These are phyloP conservation scores for Neodontobutis hainanensis DNA, from an alignment of 2,113 vertebrate genomes.

Conservation along the genomic window DNA sequence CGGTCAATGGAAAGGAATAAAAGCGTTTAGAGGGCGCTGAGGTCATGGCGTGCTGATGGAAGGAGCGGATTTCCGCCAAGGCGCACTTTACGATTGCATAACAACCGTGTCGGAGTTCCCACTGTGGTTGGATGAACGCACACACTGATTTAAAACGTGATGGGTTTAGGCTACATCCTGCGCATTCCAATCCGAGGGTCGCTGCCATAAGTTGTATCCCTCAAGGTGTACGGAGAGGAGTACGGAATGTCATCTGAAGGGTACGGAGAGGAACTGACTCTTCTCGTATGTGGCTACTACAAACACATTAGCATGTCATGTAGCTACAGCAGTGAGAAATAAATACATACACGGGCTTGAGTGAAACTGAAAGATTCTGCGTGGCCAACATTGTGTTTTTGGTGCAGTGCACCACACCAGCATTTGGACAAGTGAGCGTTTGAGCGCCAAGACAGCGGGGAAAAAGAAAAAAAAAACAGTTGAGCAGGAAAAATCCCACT, in stretches of 20 bases:
- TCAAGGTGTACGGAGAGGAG: constrained; percentile 9
- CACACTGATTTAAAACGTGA: constrained; percentile 20
- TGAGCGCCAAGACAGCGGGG: not conserved
- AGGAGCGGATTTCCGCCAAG: constrained; percentile 64
- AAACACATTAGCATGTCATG: constrained; percentile 27
- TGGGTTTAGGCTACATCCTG: constrained; percentile 1
- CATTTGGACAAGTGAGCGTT: constrained; percentile 6
- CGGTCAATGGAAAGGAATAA: constrained; percentile 9
- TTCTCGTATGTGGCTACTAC: constrained; percentile 20
- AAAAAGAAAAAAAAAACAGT: not conserved
- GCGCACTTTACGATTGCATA: constrained; percentile 68
- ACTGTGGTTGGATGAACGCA: constrained; percentile 25
- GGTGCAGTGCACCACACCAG: constrained; percentile 57
- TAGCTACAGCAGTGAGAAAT: constrained; percentile 9
- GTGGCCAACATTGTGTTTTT: constrained; percentile 19
- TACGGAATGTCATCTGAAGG: constrained; percentile 80
- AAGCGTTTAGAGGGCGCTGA: constrained; percentile 65
- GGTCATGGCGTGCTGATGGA: constrained; percentile 60
- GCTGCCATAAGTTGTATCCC: constrained; percentile 19
- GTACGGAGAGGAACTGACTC: constrained; percentile 54
- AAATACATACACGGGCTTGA: not conserved
- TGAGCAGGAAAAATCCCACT: not conserved
- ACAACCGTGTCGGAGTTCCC: constrained; percentile 52
- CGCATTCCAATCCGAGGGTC: constrained; percentile 7
- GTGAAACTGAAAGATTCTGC: not conserved